Percentiles rank a stretch among this genome's conserved stretches.
phyloP scores from a whole-genome alignment of 2,113 vertebrate genomes.

The Pachyramphus minor region DNA sequence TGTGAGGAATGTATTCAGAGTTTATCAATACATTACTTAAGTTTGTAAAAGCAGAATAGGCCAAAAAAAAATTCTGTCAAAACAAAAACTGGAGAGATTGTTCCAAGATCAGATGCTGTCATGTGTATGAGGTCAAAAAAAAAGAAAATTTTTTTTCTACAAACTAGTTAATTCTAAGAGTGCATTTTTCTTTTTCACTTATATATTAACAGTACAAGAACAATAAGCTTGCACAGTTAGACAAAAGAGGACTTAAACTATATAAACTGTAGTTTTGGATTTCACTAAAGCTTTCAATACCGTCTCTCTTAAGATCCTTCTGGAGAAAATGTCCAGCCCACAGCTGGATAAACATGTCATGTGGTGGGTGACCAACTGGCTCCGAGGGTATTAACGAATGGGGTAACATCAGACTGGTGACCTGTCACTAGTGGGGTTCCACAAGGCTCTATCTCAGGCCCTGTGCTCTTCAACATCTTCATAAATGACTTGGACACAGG shows the following conservation, averaged over 20 bases:
- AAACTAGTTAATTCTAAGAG: not conserved
- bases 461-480: not conserved
- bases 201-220: slow-evolving; percentile 11
- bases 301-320: not conserved
- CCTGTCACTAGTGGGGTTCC: not conserved
- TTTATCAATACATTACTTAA: not conserved
- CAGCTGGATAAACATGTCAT: not conserved
- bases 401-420: not conserved
- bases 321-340: not conserved
- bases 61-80: not conserved
- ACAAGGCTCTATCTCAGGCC: not conserved
- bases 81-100: not conserved
- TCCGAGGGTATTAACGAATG: not conserved
- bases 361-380: not conserved
- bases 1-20: not conserved
- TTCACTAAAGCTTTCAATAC: not conserved
- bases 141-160: slow-evolving; percentile 5
- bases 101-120: slow-evolving; percentile 14
- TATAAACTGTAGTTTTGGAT: not conserved
- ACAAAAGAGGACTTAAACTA: not conserved
- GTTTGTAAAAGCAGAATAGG: slow-evolving; percentile 11
- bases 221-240: not conserved
- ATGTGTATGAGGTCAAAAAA: not conserved
- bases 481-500: not conserved
- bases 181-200: not conserved